phyloP scores from a whole-genome alignment of 2,888 invertebrate genomes.

The Melinaea menophilus region DNA sequence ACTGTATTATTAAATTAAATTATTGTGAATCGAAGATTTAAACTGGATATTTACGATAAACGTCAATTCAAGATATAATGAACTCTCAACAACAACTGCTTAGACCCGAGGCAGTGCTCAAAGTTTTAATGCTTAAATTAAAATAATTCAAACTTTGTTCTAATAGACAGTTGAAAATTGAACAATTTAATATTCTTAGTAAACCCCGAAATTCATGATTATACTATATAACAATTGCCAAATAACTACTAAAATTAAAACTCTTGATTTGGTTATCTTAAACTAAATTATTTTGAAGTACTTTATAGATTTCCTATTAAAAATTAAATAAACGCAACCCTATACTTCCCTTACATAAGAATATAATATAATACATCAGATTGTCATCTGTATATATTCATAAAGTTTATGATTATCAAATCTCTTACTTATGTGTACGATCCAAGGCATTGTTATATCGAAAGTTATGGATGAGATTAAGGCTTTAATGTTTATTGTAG shows the following conservation, averaged over 20 bases:
- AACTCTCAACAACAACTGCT: constrained; percentile 1
- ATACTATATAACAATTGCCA: background rate
- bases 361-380: no score
- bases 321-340: no score
- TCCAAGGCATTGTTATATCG: background rate
- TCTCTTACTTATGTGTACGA: constrained; percentile 15
- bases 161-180: background rate
- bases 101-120: background rate
- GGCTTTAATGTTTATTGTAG: no score
- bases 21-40: background rate
- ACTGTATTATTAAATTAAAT: no score
- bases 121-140: constrained; percentile 2
- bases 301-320: no score
- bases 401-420: constrained; percentile 33
- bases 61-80: background rate
- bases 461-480: no score
- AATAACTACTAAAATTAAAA: no score
- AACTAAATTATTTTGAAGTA: no score
- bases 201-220: background rate
- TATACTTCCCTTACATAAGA: no score
- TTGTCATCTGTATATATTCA: constrained; percentile 31
- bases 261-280: no score
- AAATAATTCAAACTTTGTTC: background rate
- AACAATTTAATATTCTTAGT: background rate
- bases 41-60: background rate